A percentile compares a stretch with the other conserved stretches of the same genome.
phyloP scores from a whole-genome alignment of 2,888 invertebrate species.

The Chouioia cunea region DNA sequence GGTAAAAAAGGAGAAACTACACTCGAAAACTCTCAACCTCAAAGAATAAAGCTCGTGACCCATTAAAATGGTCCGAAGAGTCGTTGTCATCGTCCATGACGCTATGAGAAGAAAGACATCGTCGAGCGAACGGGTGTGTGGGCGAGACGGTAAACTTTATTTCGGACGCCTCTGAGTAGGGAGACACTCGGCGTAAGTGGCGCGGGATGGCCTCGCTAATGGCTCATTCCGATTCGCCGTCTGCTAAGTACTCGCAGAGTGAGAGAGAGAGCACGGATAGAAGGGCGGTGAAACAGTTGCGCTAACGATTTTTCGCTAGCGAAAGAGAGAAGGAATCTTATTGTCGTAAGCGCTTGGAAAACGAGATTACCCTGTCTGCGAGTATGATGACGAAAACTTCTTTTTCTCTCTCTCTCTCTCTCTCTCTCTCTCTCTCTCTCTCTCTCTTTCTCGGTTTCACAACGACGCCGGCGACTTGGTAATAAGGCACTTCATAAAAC shows the following conservation, averaged over 20 bases:
- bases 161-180: neutral
- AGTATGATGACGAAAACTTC: neutral
- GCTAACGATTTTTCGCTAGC: constrained; percentile 38
- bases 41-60: too few species aligned
- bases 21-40: too few species aligned
- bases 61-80: too few species aligned
- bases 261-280: too few species aligned
- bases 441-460: neutral
- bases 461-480: neutral
- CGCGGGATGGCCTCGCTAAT: constrained; percentile 37
- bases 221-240: constrained; percentile 37
- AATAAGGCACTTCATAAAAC: too few species aligned
- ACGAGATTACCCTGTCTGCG: neutral
- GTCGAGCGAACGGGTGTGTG: neutral
- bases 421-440: neutral
- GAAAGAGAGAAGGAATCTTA: neutral
- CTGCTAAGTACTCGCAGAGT: constrained; percentile 16
- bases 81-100: too few species aligned
- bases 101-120: too few species aligned
- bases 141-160: neutral
- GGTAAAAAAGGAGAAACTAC: too few species aligned
- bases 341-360: constrained; percentile 13
- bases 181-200: constrained; percentile 1
- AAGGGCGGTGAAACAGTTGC: constrained; percentile 10
- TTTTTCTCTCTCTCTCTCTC: neutral